Conservation (phyloP, 1,140 invertebrate species). For the Papilio aristodemus region DNA sequence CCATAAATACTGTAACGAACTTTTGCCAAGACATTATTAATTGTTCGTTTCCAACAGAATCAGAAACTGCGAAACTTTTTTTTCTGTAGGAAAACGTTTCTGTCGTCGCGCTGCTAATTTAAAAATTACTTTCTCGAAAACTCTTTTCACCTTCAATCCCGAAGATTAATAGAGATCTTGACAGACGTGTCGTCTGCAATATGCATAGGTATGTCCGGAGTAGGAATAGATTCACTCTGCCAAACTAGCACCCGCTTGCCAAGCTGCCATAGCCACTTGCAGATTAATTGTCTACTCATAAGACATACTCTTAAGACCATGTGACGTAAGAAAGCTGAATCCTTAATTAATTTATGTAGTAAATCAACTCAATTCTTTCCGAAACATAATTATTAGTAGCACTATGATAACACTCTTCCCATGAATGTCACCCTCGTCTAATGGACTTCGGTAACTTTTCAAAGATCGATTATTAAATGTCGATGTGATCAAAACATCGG, state of each 20-base stretch:
- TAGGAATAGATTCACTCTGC: slow-evolving; percentile 40
- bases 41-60: slow-evolving; percentile 15
- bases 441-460: no score
- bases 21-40: slow-evolving; percentile 14
- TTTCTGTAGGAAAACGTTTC: slow-evolving; percentile 15
- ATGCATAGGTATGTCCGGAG: slow-evolving; percentile 43
- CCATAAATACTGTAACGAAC: background rate
- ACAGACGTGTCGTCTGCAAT: slow-evolving; percentile 62
- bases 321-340: background rate
- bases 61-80: background rate
- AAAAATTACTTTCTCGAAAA: slow-evolving; percentile 41
- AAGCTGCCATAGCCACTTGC: slow-evolving; percentile 49
- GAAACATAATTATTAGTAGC: no score
- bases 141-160: slow-evolving; percentile 45
- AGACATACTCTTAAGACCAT: slow-evolving; percentile 36
- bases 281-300: slow-evolving; percentile 52
- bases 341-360: no score
- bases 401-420: no score
- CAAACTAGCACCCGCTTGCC: slow-evolving; percentile 46
- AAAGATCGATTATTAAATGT: no score
- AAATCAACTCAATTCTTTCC: no score
- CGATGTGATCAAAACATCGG: no score
- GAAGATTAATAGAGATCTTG: slow-evolving; percentile 71
- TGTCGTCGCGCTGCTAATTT: slow-evolving; percentile 34
- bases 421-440: no score